Evolutionary conservation across 37 sponge, comb jelly and placozoan species (phyloP).

Genomic region (Axinella damicornis): DNA sequence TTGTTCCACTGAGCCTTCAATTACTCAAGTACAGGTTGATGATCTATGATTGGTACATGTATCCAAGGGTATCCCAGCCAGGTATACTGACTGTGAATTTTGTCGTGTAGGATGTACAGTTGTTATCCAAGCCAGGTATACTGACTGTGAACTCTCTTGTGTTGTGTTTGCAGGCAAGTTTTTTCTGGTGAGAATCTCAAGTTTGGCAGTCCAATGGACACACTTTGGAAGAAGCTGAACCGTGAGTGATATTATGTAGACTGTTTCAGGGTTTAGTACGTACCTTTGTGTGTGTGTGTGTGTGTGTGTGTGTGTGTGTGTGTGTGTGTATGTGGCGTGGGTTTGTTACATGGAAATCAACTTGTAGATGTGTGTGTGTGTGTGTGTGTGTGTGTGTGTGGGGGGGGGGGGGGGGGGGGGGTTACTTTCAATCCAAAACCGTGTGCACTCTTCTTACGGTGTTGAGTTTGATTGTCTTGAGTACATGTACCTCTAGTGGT

Average conservation of each 20-base stretch:
- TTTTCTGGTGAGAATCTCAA: slow-evolving; percentile 53
- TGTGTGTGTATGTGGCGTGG: neutral
- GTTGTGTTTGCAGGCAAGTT: slow-evolving; percentile 13
- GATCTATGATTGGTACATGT: neutral
- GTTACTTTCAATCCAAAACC: too few species aligned
- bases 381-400: slow-evolving; percentile 1
- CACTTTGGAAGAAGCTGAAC: slow-evolving; percentile 43
- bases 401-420: too few species aligned
- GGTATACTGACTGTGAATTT: too few species aligned
- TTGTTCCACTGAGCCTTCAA: too few species aligned
- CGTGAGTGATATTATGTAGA: slow-evolving; percentile 17
- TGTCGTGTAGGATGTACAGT: too few species aligned
- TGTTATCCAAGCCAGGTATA: too few species aligned
- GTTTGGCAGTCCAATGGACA: slow-evolving; percentile 77
- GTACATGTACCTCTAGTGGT: too few species aligned
- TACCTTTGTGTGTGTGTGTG: neutral
- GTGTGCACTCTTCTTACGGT: neutral
- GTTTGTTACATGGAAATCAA: neutral
- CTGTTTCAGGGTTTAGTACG: neutral
- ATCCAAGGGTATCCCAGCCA: neutral
- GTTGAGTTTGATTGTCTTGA: too few species aligned
- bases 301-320: neutral
- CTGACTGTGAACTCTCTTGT: slow-evolving; percentile 4
- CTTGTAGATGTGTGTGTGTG: slow-evolving; percentile 8
- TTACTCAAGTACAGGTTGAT: too few species aligned